Percentiles rank a stretch among this genome's conserved stretches.
phyloP scores from a whole-genome alignment of 2,888 invertebrate genomes.

The Clusia tigrina region DNA sequence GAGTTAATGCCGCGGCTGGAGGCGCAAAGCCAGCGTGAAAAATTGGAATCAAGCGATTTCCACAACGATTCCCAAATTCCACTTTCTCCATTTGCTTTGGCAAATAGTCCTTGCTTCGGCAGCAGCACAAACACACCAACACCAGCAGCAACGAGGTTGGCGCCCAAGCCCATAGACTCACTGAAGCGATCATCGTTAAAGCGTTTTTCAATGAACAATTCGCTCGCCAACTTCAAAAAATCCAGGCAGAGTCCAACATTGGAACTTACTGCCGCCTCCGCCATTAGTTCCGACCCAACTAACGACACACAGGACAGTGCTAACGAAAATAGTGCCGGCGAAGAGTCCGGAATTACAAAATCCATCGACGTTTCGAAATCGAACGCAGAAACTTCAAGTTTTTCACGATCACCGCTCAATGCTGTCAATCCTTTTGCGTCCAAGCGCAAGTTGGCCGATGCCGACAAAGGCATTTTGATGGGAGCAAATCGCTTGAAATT shows the following conservation, averaged over 20 bases:
- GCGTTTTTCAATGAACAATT: conserved; percentile 62
- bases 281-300: conserved; percentile 33
- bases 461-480: conserved; percentile 46
- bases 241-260: conserved; percentile 33
- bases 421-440: conserved; percentile 55
- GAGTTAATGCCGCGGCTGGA: conserved; percentile 67
- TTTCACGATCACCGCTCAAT: conserved; percentile 52
- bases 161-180: conserved; percentile 58
- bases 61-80: conserved; percentile 29
- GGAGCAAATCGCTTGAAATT: conserved; percentile 54
- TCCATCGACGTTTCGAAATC: conserved; percentile 9
- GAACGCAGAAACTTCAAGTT: background rate
- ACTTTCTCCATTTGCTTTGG: conserved; percentile 26
- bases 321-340: conserved; percentile 44
- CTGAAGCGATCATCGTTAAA: conserved; percentile 67
- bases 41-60: conserved; percentile 30
- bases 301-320: conserved; percentile 50
- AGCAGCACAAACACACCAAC: conserved; percentile 2
- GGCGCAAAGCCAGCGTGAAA: conserved; percentile 45
- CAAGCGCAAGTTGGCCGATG: conserved; percentile 64
- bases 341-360: conserved; percentile 32
- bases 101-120: no score
- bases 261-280: conserved; percentile 31
- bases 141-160: conserved; percentile 38
- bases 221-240: conserved; percentile 27